Base-by-base conservation (phyloP, 2,797 vertebrate genomes). In the Parauchenoglanis ngamensis region DNA sequence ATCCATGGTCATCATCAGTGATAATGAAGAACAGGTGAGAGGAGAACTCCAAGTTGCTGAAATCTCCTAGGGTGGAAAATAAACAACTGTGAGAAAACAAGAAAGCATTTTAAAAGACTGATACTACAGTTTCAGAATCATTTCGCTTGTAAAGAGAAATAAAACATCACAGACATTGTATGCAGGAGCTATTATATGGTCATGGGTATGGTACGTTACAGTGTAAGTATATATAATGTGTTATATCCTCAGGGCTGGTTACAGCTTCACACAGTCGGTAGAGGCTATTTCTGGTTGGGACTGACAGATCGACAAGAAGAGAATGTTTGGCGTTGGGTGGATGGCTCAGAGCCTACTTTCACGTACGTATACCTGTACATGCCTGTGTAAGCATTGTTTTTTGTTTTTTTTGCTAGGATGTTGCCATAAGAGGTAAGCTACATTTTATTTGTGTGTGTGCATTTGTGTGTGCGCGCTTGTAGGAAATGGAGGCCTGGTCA, bases 401-500 rank as follows among this genome's bases (percentile, higher is more conserved):
- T 13, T n/a, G n/a, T n/a, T 10, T 52, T 28, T 31, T 65, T 67
- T 68, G 8, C 19, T 56, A 2, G 23, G 31, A 73, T 90, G 91
- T 95, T 99, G 98, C 8, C 17, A 35, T 68, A 81, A 21, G 57
- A 52, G 2, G 4, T 68, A 4, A 13, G 54, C 11, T 82, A 31
- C 44, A 49, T n/a, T 49, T 1, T 40, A 68, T 40, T 67, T 68
- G 65, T 56, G 17, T 59, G 49, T 52, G n/a, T 68, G 11, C 31
- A 1, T 13, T 2, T 44, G 91, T 89, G 90, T 92, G 15, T 73
- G 91, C 89, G 89, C 91, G 17, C 54, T 93, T 91, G 91, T 95
- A 99, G 98, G 85, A 98, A 97, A 87, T 99, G 98, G 98, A 98
- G 97, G 92, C 86, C 92, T 0, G 98, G 98, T 31, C 98, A 99